Evolutionary conservation across 2,888 invertebrate genomes (phyloP), one percentile per base, ranked within the genome.

Genomic region (Prostheceraeus crozeri): DNA sequence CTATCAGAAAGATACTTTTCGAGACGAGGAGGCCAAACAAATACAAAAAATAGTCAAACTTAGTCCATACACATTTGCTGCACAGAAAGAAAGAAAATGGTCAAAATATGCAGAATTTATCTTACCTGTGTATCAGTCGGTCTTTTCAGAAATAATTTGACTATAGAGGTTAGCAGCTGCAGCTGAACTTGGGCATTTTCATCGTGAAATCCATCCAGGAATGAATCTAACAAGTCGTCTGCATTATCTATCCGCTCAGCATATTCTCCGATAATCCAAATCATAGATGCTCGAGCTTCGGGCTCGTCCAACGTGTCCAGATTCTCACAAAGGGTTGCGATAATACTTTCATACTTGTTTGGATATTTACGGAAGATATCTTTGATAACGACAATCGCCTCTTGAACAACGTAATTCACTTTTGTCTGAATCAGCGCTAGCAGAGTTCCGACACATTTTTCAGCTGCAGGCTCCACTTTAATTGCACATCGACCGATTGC

Each of bases 401-500:
- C 98, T 76, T 99, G 98, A 0, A 98, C 98, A 14, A 98, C 98
- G 75, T 99, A 98, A 81, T 99, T 99, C 67, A 84, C 96, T 80
- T 99, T 99, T 0, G 98, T 99, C 78, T 98, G 96, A 72, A 99
- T 98, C 58, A 98, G 82, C 76, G 99, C 98, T 19, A 99, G 79
- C 8, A 98, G 81, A 0, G 98, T 99, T 2, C 93, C 89, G 0
- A 98, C 98, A 77, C 98, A 99, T 46, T 93, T 83, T 76, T 99
- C 98, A 0, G 98, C 96, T 1, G 94, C 94, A 6, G 89, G 90
- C 74, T 98, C 98, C 55, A 85, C 87, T 81, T 94, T 94, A 72
- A 99, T 99, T 58, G 98, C 98, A 76, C 98, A 98, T n/a, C 98
- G 82, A 23, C 98, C 98, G 70, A 98, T 98, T 2, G 98, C 98